phyloP scores from a whole-genome alignment of 2,797 vertebrate genomes.

The Scolopax rusticola region DNA sequence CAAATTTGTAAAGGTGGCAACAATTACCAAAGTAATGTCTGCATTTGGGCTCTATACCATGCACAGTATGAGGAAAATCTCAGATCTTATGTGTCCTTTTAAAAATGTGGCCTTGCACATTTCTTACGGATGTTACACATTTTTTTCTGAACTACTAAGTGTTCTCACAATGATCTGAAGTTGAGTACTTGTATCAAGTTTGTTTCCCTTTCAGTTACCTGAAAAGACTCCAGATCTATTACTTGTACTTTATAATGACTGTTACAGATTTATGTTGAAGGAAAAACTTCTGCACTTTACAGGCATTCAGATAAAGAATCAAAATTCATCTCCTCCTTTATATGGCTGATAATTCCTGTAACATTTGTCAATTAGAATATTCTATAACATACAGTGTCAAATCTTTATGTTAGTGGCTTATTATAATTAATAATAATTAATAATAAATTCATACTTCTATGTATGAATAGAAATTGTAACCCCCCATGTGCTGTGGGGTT shows the following conservation, averaged over 20 bases:
- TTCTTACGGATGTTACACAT: rapidly evolving
- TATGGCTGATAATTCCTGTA: background rate
- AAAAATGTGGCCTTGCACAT: background rate
- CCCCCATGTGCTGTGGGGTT: background rate
- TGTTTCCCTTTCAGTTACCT: background rate
- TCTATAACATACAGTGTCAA: background rate
- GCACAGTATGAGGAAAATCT: background rate
- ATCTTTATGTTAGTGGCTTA: rapidly evolving
- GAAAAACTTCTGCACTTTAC: background rate
- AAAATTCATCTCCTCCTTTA: background rate
- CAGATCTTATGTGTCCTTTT: background rate
- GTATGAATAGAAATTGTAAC: too few species aligned
- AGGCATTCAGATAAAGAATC: background rate
- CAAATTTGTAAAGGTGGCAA: background rate
- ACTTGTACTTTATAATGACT: background rate
- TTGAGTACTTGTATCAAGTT: background rate
- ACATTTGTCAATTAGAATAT: background rate
- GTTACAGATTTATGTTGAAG: background rate
- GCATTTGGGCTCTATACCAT: background rate
- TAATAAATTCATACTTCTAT: background rate
- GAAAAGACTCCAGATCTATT: background rate
- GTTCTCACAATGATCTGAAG: background rate
- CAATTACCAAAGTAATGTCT: background rate
- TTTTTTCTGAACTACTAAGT: background rate
- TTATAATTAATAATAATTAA: too few species aligned